Evolutionary conservation across 2,113 vertebrate species (phyloP), one percentile per base, ranked within the genome.

Genomic region (Phylloscopus whistleri): DNA sequence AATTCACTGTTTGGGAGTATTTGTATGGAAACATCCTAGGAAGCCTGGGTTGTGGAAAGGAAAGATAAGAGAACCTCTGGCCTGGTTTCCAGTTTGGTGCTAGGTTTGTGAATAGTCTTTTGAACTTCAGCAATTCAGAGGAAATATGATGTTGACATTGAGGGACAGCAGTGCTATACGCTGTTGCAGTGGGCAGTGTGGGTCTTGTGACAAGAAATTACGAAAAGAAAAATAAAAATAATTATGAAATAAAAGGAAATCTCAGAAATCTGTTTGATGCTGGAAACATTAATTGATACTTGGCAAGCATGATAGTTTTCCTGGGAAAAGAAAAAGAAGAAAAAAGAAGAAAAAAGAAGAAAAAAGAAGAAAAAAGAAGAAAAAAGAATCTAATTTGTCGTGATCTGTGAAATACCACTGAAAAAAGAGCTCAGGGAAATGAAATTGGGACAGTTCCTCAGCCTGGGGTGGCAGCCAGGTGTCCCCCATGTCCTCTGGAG

Each of bases 101-200:
- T 60, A 53, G 16, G 28, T 87, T 90, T 95, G 24, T 49, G 64
- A 78, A 64, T 52, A 30, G 7, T 41, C 33, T 72, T 52, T 31
- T 0, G 3, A 59, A 80, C 93, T 75, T 82, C 66, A 63, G 48
- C 52, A 77, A 35, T 52, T 86, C 41, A 75, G 67, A 66, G 44
- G 39, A 66, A 91, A 80, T 10, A 16, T 1, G 16, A 31, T 22
- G 35, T 28, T 30, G 21, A 7, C 33, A 33, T 9, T 16, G 24
- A 92, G 52, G 75, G 39, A 49, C 60, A 78, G 41, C 39, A 46
- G 16, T 4, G 31, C 0, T 5, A 7, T 19, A 28, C n/a, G 16
- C 24, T 5, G 35, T 43, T 35, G 41, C 48, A 53, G 52, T 1
- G 8, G 63, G 20, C 8, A 60, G 28, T 0, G 4, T 15, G 68